A percentile compares a stretch with the other conserved stretches of the same genome.
Conservation (phyloP, 37 sponge, comb jelly and placozoan genomes). For the Theonella swinhoei region DNA sequence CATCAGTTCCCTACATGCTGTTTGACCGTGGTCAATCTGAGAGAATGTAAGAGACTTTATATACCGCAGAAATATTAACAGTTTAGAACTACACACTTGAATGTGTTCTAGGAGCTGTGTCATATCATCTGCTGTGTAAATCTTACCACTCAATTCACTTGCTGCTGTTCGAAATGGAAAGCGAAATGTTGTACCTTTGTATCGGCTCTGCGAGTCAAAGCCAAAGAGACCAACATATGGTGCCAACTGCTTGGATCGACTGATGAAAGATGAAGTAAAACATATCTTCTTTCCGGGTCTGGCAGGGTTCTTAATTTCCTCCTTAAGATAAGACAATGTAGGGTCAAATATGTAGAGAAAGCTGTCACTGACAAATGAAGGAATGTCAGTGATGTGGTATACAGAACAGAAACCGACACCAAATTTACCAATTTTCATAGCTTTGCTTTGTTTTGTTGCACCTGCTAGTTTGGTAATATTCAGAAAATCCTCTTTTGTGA, state of each 20-base stretch:
- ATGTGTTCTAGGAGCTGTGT: slow-evolving; percentile 16
- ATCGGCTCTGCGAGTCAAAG: slow-evolving; percentile 14
- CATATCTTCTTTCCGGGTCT: slow-evolving; percentile 58
- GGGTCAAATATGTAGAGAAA: slow-evolving; percentile 69
- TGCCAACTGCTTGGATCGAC: slow-evolving; percentile 32
- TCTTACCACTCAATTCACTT: slow-evolving; percentile 59
- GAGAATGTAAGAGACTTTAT: slow-evolving; percentile 39
- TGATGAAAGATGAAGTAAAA: slow-evolving; percentile 7
- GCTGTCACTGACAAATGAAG: slow-evolving; percentile 58
- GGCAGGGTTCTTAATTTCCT: slow-evolving; percentile 20
- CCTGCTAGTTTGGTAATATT: slow-evolving; percentile 79
- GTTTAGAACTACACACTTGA: slow-evolving; percentile 36
- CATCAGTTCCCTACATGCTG: neutral
- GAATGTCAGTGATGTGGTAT: slow-evolving; percentile 64
- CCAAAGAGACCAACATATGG: slow-evolving; percentile 61
- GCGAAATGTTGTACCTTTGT: slow-evolving; percentile 62
- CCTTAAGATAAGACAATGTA: slow-evolving; percentile 27
- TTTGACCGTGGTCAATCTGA: slow-evolving; percentile 10
- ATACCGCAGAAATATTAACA: slow-evolving; percentile 54
- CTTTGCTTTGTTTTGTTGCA: slow-evolving; percentile 62
- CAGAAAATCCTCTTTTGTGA: slow-evolving; percentile 66
- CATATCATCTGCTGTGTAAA: slow-evolving; percentile 28
- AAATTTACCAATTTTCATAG: slow-evolving; percentile 75
- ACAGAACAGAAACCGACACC: slow-evolving; percentile 73
- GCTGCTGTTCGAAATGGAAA: slow-evolving; percentile 53